A percentile compares a stretch with the other conserved stretches of the same genome.
Evolutionary conservation across 2,113 vertebrate genomes (phyloP).

Genomic region (Pseudopodoces humilis): DNA sequence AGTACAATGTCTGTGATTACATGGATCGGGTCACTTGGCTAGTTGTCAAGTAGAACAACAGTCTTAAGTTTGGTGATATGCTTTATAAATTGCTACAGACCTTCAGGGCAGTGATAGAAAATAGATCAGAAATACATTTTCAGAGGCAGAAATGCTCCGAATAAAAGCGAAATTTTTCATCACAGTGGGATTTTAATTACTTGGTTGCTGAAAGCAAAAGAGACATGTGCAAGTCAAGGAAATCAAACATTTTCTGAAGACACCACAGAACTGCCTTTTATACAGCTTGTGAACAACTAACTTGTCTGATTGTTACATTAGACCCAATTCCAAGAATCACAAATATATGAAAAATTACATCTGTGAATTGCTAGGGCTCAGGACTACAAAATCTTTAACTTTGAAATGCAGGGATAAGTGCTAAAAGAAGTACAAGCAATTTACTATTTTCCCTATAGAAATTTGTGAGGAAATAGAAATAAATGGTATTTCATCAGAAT

Average conservation of each 20-base stretch:
- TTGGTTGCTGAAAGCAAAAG: neutral
- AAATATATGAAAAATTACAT: neutral
- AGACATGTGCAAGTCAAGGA: neutral
- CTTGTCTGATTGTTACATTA: neutral
- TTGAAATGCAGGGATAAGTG: neutral
- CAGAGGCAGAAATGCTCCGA: neutral
- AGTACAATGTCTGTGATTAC: neutral
- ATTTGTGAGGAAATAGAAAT: neutral
- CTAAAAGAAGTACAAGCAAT: neutral
- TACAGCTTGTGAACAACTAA: neutral
- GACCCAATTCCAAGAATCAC: neutral
- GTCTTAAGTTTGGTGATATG: neutral
- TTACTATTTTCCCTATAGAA: neutral
- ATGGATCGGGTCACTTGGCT: neutral
- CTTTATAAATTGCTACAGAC: neutral
- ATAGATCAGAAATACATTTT: neutral
- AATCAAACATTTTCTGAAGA: neutral
- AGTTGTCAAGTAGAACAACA: neutral
- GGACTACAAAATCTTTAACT: neutral
- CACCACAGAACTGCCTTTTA: neutral
- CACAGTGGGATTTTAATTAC: neutral
- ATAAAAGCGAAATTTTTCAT: neutral
- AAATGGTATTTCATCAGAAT: neutral
- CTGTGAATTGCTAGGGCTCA: neutral
- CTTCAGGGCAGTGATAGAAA: neutral